Percentiles rank a stretch among this genome's conserved stretches.
Evolutionary conservation across 2,888 invertebrate genomes (phyloP).

Genomic region (Oscheius sp.): DNA sequence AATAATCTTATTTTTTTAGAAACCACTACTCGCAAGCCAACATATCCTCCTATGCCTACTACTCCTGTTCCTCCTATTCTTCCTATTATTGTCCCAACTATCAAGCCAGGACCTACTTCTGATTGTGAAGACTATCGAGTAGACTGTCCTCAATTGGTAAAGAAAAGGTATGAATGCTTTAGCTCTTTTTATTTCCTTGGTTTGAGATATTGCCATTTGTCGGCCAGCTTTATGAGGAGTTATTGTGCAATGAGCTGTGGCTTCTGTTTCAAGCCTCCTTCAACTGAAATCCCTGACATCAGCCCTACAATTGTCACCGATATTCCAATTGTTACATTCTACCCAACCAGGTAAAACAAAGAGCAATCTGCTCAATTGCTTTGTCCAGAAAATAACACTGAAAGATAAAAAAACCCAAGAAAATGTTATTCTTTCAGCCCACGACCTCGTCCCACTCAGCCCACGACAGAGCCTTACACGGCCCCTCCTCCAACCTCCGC

Average conservation of each 20-base stretch:
- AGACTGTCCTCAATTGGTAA: slow-evolving; percentile 57
- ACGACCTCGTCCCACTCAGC: slow-evolving; percentile 6
- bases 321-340: slow-evolving; percentile 56
- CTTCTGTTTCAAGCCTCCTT: slow-evolving; percentile 64
- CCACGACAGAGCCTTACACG: slow-evolving; percentile 28
- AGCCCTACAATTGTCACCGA: slow-evolving; percentile 51
- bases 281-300: slow-evolving; percentile 59
- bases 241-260: slow-evolving; percentile 67
- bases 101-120: slow-evolving; percentile 20
- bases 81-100: slow-evolving; percentile 10
- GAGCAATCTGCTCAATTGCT: neutral
- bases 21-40: too few relatives aligned
- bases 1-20: neutral
- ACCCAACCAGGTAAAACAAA: slow-evolving; percentile 37
- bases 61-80: slow-evolving; percentile 13
- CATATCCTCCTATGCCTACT: neutral
- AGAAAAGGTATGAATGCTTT: slow-evolving; percentile 44
- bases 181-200: too few relatives aligned
- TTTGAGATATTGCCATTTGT: slow-evolving; percentile 54
- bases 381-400: too few relatives aligned
- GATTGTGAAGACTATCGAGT: slow-evolving; percentile 68
- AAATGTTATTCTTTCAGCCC: too few relatives aligned
- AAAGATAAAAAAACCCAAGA: too few relatives aligned
- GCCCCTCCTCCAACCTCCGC: slow-evolving; percentile 34
- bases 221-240: slow-evolving; percentile 61